Base-by-base conservation (phyloP, 1,140 invertebrate species). In the Heterodera schachtii region DNA sequence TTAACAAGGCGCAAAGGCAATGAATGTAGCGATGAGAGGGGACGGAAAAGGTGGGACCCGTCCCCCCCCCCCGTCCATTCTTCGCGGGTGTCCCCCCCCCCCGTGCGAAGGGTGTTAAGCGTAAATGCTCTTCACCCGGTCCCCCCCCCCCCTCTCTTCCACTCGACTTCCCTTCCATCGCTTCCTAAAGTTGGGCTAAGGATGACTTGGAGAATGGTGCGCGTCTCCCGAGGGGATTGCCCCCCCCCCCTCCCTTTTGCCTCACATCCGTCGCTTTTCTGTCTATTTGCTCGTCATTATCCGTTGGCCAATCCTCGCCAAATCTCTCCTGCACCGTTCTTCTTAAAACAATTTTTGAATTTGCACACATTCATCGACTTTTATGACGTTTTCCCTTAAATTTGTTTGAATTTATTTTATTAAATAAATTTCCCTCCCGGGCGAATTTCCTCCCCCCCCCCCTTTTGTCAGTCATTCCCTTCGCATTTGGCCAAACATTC, bases 281-380 rank as follows among this genome's bases (percentile, higher is more conserved):
- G 64, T 16, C 77, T 31, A 78, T 78, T 78, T 78, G 77, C 77
- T 78, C 47, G 64, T 78, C 77, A 78, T 78, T 78, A 78, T 78
- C 77, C 70, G n/a, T 44, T 44, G 31, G 31, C 21, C 77, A 71
- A 43, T 52, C 66, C 19, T 41, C 69, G 19, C 6, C 69, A n/a
- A 71, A 64, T 19, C 5, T 64, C 16, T 64, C 16, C 5, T 52
- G 1, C 8, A 19, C 57, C 57, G 57, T 64, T 64, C 57, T 16
- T 19, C 57, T 19, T 19, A 64, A 64, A 64, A 13, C 13, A 64
- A 64, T 60, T 60, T 60, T 60, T 13, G 16, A 60, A 19, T 19
- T 16, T 60, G 13, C 57, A 3, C 4, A 2, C 57, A 19, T 19
- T 64, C 16, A 5, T 5, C 16, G 4, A 0, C 57, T 5, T 64